These are phyloP conservation scores for Brachionus asplanchnoidis DNA, from an alignment of 1,140 invertebrate species.

Conservation along the genomic window DNA sequence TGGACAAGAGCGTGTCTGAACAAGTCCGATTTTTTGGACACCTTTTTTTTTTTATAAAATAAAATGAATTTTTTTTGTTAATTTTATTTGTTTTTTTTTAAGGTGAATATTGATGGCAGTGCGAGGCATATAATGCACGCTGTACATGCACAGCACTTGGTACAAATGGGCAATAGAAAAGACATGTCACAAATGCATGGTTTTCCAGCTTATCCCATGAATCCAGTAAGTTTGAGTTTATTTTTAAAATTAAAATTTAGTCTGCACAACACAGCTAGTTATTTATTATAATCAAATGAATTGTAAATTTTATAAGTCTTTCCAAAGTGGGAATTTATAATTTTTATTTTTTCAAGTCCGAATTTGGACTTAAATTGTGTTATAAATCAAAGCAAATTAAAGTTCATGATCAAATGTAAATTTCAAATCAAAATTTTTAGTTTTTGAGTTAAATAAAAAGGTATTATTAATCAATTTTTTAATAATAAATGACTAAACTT, in stretches of 20 bases:
- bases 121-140: constrained; percentile 28
- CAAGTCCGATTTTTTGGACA: not conserved
- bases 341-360: too few relatives aligned
- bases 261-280: too few relatives aligned
- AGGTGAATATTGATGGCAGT: constrained; percentile 32
- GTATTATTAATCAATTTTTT: too few relatives aligned
- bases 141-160: constrained; percentile 36
- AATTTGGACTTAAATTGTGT: too few relatives aligned
- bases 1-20: not conserved
- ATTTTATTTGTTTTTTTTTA: not conserved
- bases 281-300: too few relatives aligned
- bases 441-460: too few relatives aligned
- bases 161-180: constrained; percentile 39
- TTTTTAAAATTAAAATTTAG: not conserved
- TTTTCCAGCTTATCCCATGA: constrained; percentile 32
- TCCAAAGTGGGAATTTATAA: too few relatives aligned
- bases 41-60: not conserved
- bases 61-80: not conserved
- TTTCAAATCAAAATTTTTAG: too few relatives aligned
- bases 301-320: too few relatives aligned
- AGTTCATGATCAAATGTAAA: too few relatives aligned
- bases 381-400: too few relatives aligned
- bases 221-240: not conserved
- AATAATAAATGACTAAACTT: too few relatives aligned
- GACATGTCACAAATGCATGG: constrained; percentile 18